A percentile compares a stretch with the other conserved stretches of the same genome.
phyloP scores from a whole-genome alignment of 2,113 vertebrate genomes.

The Rostratula benghalensis region DNA sequence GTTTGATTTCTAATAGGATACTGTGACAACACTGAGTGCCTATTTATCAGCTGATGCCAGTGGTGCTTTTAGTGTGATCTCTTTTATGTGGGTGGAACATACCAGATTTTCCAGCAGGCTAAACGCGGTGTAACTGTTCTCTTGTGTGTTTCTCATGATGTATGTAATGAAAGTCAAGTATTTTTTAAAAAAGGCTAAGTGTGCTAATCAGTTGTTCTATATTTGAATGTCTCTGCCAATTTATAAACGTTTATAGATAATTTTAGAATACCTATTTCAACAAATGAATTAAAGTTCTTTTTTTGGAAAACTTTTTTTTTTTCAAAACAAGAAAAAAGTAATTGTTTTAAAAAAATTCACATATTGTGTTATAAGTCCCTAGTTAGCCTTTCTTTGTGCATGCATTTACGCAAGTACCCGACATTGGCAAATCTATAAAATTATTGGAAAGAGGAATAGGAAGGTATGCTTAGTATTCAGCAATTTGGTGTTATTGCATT shows the following conservation, averaged over 20 bases:
- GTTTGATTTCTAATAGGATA: not conserved
- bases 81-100: not conserved
- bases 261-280: not conserved
- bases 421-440: not conserved
- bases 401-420: not conserved
- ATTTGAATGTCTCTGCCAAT: not conserved
- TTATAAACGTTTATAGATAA: not conserved
- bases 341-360: not conserved
- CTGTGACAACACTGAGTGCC: not conserved
- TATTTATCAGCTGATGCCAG: not conserved
- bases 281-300: not conserved
- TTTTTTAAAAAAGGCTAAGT: not conserved
- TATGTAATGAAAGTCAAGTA: not conserved
- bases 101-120: not conserved
- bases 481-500: slow-evolving; percentile 49
- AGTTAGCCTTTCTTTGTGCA: not conserved
- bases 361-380: not conserved
- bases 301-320: not conserved
- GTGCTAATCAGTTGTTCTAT: not conserved
- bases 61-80: not conserved
- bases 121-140: not conserved
- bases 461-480: not conserved
- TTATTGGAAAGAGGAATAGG: not conserved
- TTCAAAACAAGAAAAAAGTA: not conserved
- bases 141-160: not conserved